These are phyloP conservation scores for Neoitamus cyanurus DNA, from an alignment of 2,888 invertebrate species.

Conservation along the genomic window DNA sequence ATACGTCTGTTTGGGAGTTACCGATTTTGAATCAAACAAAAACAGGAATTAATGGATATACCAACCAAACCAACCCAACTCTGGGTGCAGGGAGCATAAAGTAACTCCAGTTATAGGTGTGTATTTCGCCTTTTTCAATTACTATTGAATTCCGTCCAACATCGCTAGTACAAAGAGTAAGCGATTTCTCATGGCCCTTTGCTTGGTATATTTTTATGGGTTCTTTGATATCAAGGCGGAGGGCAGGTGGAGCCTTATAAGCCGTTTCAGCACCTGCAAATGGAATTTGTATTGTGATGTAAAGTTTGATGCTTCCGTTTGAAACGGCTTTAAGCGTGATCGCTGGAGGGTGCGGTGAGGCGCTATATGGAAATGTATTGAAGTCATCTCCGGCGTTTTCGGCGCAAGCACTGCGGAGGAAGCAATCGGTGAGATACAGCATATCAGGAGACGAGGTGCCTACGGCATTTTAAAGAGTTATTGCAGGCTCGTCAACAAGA, in stretches of 20 bases:
- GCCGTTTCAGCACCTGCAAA: neutral
- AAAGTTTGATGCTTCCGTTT: neutral
- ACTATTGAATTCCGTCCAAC: neutral
- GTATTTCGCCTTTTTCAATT: neutral
- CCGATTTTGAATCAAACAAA: neutral
- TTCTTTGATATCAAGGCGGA: neutral
- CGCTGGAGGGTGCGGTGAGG: neutral
- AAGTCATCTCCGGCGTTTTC: neutral
- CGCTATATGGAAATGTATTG: neutral
- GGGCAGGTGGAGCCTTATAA: neutral
- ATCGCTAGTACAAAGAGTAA: neutral
- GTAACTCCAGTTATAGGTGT: neutral
- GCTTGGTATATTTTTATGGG: neutral
- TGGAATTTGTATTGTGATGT: neutral
- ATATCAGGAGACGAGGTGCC: neutral
- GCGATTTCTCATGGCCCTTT: neutral
- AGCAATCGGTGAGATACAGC: neutral
- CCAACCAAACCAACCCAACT: neutral
- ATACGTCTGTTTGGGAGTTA: neutral
- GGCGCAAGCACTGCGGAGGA: neutral
- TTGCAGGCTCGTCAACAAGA: neutral
- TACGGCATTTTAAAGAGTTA: neutral
- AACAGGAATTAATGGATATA: neutral
- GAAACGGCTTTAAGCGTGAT: neutral
- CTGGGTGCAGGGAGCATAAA: neutral